phyloP scores from a whole-genome alignment of 2,888 invertebrate species.

The Dichetophora obliterata region DNA sequence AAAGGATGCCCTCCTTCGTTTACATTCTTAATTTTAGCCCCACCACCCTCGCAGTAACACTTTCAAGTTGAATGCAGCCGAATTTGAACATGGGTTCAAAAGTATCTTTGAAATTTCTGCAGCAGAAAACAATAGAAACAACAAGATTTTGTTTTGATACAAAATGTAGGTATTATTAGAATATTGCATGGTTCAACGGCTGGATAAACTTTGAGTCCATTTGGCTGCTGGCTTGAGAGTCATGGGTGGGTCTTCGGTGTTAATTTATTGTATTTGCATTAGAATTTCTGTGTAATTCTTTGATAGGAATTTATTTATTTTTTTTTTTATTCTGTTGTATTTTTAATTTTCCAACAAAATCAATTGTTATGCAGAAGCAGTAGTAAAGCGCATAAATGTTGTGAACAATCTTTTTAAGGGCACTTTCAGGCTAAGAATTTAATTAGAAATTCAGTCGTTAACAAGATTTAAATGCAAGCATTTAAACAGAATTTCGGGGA shows the following conservation, averaged over 20 bases:
- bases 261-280: constrained; percentile 16
- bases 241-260: not conserved
- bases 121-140: not conserved
- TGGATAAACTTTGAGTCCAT: not conserved
- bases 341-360: no score
- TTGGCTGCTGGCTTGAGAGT: not conserved
- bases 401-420: no score
- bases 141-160: not conserved
- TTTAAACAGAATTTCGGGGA: not conserved
- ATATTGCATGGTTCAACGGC: constrained; percentile 13
- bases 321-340: not conserved
- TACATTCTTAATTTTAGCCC: not conserved
- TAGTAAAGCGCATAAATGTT: no score
- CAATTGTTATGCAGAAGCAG: no score
- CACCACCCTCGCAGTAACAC: no score
- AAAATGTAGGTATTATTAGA: constrained; percentile 1
- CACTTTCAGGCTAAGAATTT: constrained; percentile 28
- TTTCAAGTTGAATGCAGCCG: no score
- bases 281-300: not conserved
- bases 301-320: not conserved
- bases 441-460: constrained; percentile 30
- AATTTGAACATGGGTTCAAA: no score
- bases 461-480: constrained; percentile 18
- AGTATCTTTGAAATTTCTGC: no score
- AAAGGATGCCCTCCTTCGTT: constrained; percentile 29